Evolutionary conservation across 1,140 invertebrate genomes (phyloP).

Genomic region (Tetraneura akinire): DNA sequence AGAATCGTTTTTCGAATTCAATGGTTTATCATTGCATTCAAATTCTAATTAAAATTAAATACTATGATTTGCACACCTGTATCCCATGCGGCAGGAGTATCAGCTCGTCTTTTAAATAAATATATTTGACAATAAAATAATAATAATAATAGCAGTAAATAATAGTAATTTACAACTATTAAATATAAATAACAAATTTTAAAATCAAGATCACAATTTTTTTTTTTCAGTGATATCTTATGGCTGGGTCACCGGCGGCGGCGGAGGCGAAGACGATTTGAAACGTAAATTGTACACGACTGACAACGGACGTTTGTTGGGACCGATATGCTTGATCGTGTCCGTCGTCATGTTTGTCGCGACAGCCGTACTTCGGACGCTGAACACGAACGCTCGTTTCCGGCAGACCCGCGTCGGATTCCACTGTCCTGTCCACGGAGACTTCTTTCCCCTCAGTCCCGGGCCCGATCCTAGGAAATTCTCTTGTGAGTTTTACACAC

Average conservation of each 20-base stretch:
- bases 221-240: constrained; percentile 71
- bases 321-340: constrained; percentile 72
- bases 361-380: constrained; percentile 65
- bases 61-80: too few relatives aligned
- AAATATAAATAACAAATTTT: too few relatives aligned
- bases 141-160: too few relatives aligned
- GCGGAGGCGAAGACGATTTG: constrained; percentile 70
- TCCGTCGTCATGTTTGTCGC: constrained; percentile 69
- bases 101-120: too few relatives aligned
- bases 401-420: constrained; percentile 71
- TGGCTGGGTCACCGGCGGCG: constrained; percentile 68
- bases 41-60: too few relatives aligned
- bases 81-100: too few relatives aligned
- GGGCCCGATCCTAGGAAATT: constrained; percentile 48
- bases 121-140: too few relatives aligned
- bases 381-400: constrained; percentile 67
- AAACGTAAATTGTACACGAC: constrained; percentile 70
- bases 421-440: constrained; percentile 75
- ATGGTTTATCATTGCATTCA: too few relatives aligned
- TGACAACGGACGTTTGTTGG: constrained; percentile 71
- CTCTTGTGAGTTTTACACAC: constrained; percentile 39
- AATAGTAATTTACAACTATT: too few relatives aligned
- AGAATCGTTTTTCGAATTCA: too few relatives aligned
- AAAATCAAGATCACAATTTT: too few relatives aligned
- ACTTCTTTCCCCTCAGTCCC: constrained; percentile 67